phyloP scores from a whole-genome alignment of 2,888 invertebrate species.

The Hololepta plana region DNA sequence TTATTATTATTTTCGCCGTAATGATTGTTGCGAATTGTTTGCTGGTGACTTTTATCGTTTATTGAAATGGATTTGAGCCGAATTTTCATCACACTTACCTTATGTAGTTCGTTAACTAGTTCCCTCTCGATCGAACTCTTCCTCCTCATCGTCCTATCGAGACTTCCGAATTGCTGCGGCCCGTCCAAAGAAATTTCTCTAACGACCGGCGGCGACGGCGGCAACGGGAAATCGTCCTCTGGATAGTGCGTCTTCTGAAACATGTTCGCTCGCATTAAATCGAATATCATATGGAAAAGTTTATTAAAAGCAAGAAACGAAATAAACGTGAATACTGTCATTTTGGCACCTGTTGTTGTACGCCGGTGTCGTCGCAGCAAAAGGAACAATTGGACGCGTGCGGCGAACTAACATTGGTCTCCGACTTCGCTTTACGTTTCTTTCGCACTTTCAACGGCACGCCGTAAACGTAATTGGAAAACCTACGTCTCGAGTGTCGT shows the following conservation, averaged over 20 bases:
- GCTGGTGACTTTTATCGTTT: too few species aligned
- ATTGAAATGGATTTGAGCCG: too few species aligned
- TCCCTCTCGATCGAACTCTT: constrained; percentile 19
- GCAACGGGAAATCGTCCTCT: constrained; percentile 33
- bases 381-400: constrained; percentile 23
- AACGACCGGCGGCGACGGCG: constrained; percentile 31
- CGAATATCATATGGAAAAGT: too few species aligned
- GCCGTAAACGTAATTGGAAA: constrained; percentile 50
- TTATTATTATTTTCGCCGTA: too few species aligned
- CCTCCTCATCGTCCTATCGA: constrained; percentile 23
- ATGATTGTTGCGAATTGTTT: too few species aligned
- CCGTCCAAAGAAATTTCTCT: constrained; percentile 16
- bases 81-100: too few species aligned
- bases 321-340: too few species aligned
- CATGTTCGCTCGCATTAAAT: too few species aligned
- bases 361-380: constrained; percentile 24
- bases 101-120: too few species aligned
- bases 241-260: constrained; percentile 34
- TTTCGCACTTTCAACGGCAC: constrained; percentile 44
- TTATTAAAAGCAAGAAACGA: too few species aligned
- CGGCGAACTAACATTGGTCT: too few species aligned
- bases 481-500: constrained; percentile 48
- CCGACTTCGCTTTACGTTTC: constrained; percentile 28
- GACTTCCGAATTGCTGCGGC: constrained; percentile 17
- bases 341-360: too few species aligned